Conservation (phyloP, 2,888 invertebrate genomes). For the Hirtodrosophila alboralis region DNA sequence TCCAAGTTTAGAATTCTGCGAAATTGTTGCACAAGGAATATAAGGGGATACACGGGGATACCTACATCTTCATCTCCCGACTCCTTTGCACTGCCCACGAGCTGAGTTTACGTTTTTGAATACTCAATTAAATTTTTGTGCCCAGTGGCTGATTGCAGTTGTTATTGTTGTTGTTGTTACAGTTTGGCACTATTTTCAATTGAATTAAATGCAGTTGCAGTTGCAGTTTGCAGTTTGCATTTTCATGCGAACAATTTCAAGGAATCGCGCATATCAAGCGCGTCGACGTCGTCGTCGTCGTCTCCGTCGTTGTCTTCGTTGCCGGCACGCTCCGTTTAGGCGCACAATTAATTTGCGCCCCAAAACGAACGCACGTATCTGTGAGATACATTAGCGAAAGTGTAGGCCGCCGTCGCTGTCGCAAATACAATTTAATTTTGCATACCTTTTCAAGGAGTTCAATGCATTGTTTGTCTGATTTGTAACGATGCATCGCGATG, state of each 20-base stretch:
- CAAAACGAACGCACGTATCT: constrained; percentile 75
- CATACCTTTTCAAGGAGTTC: constrained; percentile 38
- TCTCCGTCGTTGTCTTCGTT: constrained; percentile 12
- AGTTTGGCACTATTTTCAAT: constrained; percentile 80
- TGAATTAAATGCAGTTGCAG: constrained; percentile 71
- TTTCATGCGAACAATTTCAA: constrained; percentile 83
- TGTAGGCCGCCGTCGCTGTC: constrained; percentile 58
- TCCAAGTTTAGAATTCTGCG: constrained; percentile 79
- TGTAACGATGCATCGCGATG: not conserved
- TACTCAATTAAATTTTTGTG: constrained; percentile 77
- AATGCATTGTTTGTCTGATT: not conserved
- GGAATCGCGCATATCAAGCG: constrained; percentile 84
- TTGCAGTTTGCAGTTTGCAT: constrained; percentile 50
- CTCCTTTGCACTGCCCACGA: constrained; percentile 21
- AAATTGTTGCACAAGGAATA: constrained; percentile 49
- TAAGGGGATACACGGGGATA: constrained; percentile 12
- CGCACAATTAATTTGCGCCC: constrained; percentile 82
- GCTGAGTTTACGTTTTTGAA: constrained; percentile 72
- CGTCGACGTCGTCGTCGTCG: constrained; percentile 75
- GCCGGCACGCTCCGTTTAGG: constrained; percentile 83
- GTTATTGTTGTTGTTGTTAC: constrained; percentile 38
- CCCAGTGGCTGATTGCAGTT: constrained; percentile 52
- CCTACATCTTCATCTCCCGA: constrained; percentile 15
- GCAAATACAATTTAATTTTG: constrained; percentile 77
- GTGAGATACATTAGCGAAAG: constrained; percentile 78